These are phyloP conservation scores for Chrysochloris asiatica DNA, from an alignment of 2,113 vertebrate species.

Conservation along the genomic window DNA sequence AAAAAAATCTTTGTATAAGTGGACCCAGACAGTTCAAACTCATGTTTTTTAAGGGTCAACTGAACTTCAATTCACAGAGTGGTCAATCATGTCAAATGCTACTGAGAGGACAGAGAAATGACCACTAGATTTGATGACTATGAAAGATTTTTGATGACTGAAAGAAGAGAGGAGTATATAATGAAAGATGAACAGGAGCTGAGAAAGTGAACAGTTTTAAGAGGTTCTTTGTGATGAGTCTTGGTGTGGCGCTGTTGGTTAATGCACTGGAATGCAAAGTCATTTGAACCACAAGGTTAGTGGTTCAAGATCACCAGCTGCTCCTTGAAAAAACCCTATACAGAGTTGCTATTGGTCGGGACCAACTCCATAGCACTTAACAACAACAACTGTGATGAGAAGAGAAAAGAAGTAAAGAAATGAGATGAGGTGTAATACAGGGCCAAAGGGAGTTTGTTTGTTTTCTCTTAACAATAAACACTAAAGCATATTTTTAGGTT, in stretches of 20 bases:
- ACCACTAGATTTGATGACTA: background rate
- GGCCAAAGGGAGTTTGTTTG: background rate
- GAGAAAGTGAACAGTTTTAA: background rate
- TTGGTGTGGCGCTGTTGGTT: too few relatives aligned
- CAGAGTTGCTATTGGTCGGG: too few relatives aligned
- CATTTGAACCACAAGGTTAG: too few relatives aligned
- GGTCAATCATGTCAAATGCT: background rate
- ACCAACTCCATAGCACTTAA: too few relatives aligned
- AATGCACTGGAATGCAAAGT: too few relatives aligned
- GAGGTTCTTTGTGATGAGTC: too few relatives aligned
- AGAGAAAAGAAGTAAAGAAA: background rate
- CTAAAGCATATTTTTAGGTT: background rate
- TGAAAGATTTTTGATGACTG: background rate
- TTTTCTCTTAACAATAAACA: background rate
- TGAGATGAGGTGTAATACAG: background rate
- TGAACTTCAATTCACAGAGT: background rate
- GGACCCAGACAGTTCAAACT: too few relatives aligned
- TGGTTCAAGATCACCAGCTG: too few relatives aligned
- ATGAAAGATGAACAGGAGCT: background rate
- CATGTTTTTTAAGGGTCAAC: too few relatives aligned
- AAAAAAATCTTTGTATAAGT: too few relatives aligned
- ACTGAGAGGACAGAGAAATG: background rate
- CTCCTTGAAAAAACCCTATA: too few relatives aligned
- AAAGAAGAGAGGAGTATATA: background rate
- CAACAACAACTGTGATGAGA: background rate